Evolutionary conservation across 1,140 invertebrate genomes (phyloP).

Genomic region (Lucilia sericata): DNA sequence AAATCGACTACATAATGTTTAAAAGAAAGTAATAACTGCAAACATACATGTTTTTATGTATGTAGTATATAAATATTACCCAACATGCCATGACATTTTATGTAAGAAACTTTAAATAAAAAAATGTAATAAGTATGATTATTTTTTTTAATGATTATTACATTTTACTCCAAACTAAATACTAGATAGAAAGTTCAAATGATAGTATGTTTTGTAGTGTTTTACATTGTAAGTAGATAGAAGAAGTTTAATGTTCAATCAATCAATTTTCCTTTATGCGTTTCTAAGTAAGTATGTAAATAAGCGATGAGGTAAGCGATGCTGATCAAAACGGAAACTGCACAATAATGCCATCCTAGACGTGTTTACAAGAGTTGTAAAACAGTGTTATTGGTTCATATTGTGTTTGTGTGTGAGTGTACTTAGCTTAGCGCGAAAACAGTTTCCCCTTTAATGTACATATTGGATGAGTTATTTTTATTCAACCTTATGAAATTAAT

Average conservation of each 20-base stretch:
- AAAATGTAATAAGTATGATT: not conserved
- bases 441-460: constrained; percentile 58
- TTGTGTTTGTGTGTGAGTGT: not conserved
- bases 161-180: too few relatives aligned
- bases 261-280: not conserved
- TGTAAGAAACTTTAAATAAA: not conserved
- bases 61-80: not conserved
- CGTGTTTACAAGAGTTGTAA: not conserved
- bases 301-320: not conserved
- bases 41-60: too few relatives aligned
- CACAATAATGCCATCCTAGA: not conserved
- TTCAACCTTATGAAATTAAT: not conserved
- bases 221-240: not conserved
- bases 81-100: constrained; percentile 15
- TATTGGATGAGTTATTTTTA: constrained; percentile 15
- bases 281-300: too few relatives aligned
- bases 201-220: not conserved
- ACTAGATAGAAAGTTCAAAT: not conserved
- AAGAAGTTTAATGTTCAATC: not conserved
- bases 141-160: too few relatives aligned
- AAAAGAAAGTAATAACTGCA: too few relatives aligned
- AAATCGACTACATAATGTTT: too few relatives aligned
- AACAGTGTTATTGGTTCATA: not conserved
- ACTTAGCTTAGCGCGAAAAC: constrained; percentile 56
- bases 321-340: not conserved